phyloP scores from a whole-genome alignment of 2,113 vertebrate genomes.

The Romanogobio albipinnatus region DNA sequence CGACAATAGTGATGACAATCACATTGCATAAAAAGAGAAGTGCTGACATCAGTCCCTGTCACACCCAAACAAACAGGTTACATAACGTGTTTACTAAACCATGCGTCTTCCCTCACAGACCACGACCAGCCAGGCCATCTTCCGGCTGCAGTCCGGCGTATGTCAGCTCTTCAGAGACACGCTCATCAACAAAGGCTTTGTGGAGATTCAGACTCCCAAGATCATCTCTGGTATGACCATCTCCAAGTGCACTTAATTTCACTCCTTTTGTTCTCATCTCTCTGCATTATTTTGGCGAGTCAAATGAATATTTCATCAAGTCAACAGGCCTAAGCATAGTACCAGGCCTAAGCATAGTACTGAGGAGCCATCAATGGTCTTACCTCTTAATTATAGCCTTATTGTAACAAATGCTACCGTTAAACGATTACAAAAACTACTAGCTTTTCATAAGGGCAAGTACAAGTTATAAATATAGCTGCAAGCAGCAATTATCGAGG shows the following conservation, averaged over 20 bases:
- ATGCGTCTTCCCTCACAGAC: conserved; percentile 76
- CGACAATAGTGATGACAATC: background rate
- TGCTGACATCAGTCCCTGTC: background rate
- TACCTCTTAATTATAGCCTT: too few relatives aligned
- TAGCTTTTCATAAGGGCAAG: too few relatives aligned
- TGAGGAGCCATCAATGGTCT: too few relatives aligned
- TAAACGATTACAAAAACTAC: too few relatives aligned
- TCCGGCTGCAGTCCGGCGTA: conserved; percentile 90
- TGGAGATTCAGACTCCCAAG: conserved; percentile 98
- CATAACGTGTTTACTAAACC: background rate
- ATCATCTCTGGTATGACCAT: conserved; percentile 91
- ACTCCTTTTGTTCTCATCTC: background rate
- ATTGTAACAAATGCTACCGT: too few relatives aligned
- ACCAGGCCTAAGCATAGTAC: too few relatives aligned
- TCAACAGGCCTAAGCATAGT: too few relatives aligned
- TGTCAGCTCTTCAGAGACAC: conserved; percentile 96
- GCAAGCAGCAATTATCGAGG: too few relatives aligned
- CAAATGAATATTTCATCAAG: background rate
- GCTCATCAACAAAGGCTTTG: conserved; percentile 90
- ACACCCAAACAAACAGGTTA: conserved; percentile 2
- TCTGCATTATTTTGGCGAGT: background rate
- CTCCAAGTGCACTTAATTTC: background rate
- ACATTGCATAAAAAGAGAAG: background rate
- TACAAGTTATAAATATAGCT: too few relatives aligned
- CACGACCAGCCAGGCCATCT: conserved; percentile 94